A percentile compares a stretch with the other conserved stretches of the same genome.
These are phyloP conservation scores for Diploptera punctata DNA, from an alignment of 2,888 invertebrate genomes.

Conservation along the genomic window DNA sequence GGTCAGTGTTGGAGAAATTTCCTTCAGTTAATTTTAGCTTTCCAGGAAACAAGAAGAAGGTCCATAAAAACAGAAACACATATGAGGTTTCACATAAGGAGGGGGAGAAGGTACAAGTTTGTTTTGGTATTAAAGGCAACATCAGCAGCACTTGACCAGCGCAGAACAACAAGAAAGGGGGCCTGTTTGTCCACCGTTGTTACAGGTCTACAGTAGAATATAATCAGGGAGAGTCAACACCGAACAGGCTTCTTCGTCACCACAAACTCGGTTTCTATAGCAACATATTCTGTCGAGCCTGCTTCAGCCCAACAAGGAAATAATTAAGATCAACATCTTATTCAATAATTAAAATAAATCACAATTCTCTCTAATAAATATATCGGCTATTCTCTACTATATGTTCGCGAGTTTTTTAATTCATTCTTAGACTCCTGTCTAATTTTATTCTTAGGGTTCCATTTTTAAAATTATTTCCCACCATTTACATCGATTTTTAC, in stretches of 20 bases:
- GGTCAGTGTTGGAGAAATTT: too few species aligned
- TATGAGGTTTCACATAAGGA: background rate
- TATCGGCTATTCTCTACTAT: too few species aligned
- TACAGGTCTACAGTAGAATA: slow-evolving; percentile 2
- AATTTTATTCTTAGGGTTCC: too few species aligned
- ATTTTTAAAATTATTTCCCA: too few species aligned
- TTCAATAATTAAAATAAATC: too few species aligned
- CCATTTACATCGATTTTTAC: too few species aligned
- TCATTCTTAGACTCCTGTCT: too few species aligned
- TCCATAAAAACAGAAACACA: background rate
- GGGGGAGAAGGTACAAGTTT: background rate
- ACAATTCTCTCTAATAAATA: too few species aligned
- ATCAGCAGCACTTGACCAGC: background rate
- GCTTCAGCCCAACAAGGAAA: background rate
- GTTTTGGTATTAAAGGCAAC: slow-evolving; percentile 1
- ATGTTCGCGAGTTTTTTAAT: too few species aligned
- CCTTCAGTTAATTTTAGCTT: too few species aligned
- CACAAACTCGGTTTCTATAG: slow-evolving; percentile 23
- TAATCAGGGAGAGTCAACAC: slow-evolving; percentile 35
- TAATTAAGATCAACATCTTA: too few species aligned
- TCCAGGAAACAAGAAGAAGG: background rate
- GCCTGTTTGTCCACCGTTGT: slow-evolving; percentile 27
- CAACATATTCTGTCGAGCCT: slow-evolving; percentile 1
- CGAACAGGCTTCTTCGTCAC: slow-evolving; percentile 30
- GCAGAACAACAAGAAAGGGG: background rate